Percentiles rank a stretch among this genome's conserved stretches.
Conservation (phyloP, 2,797 vertebrate genomes). For the Melanotaenia nigrans region DNA sequence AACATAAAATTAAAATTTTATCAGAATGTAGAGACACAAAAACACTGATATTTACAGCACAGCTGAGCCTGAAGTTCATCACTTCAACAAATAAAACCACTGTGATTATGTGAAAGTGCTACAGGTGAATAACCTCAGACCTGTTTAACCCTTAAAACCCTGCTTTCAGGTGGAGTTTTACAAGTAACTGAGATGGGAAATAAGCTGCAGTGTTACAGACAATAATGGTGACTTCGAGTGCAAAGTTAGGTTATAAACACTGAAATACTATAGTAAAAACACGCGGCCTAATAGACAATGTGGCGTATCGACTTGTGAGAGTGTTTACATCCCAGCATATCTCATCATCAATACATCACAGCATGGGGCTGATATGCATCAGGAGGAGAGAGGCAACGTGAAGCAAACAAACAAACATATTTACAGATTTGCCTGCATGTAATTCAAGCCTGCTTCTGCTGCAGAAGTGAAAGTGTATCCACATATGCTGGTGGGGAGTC, state of each 20-base stretch:
- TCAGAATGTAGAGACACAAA: background rate
- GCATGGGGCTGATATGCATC: background rate
- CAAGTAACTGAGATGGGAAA: too few species aligned
- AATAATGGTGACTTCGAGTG: background rate
- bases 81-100: background rate
- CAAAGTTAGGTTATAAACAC: background rate
- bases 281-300: background rate
- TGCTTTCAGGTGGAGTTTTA: too few species aligned
- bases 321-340: conserved; percentile 6
- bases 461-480: background rate
- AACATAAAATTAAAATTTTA: background rate
- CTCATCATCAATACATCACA: conserved; percentile 11
- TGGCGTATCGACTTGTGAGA: background rate
- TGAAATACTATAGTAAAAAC: background rate
- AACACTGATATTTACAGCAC: background rate
- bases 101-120: too few species aligned
- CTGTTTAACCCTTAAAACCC: too few species aligned
- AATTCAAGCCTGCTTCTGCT: conserved; percentile 2
- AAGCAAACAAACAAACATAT: conserved; percentile 10
- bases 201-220: too few species aligned
- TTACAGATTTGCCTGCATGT: background rate
- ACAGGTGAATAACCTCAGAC: too few species aligned
- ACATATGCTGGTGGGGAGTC: too few species aligned
- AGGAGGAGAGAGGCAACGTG: background rate
- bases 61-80: background rate